Evolutionary conservation across 2,113 vertebrate species (phyloP), one percentile per base, ranked within the genome.

Genomic region (Malurus elegans): DNA sequence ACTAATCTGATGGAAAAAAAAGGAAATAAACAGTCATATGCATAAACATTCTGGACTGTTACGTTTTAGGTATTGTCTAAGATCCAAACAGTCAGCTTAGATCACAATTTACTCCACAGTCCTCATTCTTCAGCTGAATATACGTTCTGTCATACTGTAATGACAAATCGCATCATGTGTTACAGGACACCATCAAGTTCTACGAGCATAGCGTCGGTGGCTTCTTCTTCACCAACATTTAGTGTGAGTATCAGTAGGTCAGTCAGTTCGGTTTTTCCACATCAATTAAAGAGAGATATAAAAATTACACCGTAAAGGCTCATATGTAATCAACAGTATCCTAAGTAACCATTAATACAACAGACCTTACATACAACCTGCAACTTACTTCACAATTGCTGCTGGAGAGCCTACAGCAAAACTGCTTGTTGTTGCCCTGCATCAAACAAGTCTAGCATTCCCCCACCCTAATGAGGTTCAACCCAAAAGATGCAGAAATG

Each of bases 391-490:
- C 0, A 1, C 17, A 81, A 28, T 1, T 65, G 15, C 23, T 32
- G 12, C 14, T 10, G 1, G 5, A 48, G 26, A 38, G 31, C 18
- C 34, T 32, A 60, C 12, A 87, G 31, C 3, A 28, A 17, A 90
- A 45, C 17, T 45, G 29, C 23, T 32, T 9, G 1, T 24, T 14
- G 23, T 26, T 34, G 13, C 24, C 38, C 5, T 32, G 32, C 25
- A 56, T 16, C 8, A 19, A 72, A 24, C 5, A 76, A 47, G 26
- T 4, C 19, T 25, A 85, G 12, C 40, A 18, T n/a, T 60, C 6
- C 31, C 18, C 21, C 31, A 32, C 5, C 4, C 8, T 5, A 78
- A 69, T 0, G 0, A 19, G 16, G 5, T 38, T 42, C 14, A 60
- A 61, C 6, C 6, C 17, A 61, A 66, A n/a, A 20, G 7, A 73